Evolutionary conservation across 2,888 invertebrate species (phyloP).

Genomic region (Drosophila demipolita): DNA sequence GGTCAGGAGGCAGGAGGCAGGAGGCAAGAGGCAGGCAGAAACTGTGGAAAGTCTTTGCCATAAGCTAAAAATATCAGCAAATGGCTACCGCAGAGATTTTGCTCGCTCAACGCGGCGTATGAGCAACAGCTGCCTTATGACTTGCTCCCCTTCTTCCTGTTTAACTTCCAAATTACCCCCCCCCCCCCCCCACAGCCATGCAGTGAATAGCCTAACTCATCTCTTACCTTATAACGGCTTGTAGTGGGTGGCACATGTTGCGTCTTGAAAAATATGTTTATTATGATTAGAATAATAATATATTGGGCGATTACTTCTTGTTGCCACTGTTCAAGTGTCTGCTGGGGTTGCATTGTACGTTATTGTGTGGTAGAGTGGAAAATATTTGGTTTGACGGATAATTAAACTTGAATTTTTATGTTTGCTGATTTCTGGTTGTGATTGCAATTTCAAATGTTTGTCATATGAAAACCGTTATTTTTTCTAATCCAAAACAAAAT

Average conservation of each 20-base stretch:
- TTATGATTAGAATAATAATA: constrained; percentile 23
- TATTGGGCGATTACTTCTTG: not conserved
- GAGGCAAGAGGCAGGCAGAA: not conserved
- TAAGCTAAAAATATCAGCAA: constrained; percentile 40
- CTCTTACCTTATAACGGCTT: not conserved
- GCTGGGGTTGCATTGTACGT: not conserved
- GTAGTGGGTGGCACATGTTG: constrained; percentile 3
- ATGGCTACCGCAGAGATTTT: constrained; percentile 10
- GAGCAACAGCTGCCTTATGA: constrained; percentile 51
- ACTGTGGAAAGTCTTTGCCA: constrained; percentile 28
- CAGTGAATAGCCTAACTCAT: constrained; percentile 11
- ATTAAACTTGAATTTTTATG: constrained; percentile 3
- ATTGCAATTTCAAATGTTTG: not conserved
- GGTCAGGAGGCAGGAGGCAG: not conserved
- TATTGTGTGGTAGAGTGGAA: constrained; percentile 19
- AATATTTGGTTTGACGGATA: constrained; percentile 6
- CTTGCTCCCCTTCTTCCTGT: constrained; percentile 7
- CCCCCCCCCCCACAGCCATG: not conserved
- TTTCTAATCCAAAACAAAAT: not conserved
- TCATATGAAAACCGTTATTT: not conserved
- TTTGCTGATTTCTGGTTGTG: not conserved
- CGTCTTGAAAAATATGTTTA: constrained; percentile 9
- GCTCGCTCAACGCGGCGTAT: constrained; percentile 29
- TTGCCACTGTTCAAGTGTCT: not conserved
- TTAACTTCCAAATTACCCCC: not conserved